Evolutionary conservation across 2,888 invertebrate species (phyloP).

Genomic region (Habrosyne pyritoides): DNA sequence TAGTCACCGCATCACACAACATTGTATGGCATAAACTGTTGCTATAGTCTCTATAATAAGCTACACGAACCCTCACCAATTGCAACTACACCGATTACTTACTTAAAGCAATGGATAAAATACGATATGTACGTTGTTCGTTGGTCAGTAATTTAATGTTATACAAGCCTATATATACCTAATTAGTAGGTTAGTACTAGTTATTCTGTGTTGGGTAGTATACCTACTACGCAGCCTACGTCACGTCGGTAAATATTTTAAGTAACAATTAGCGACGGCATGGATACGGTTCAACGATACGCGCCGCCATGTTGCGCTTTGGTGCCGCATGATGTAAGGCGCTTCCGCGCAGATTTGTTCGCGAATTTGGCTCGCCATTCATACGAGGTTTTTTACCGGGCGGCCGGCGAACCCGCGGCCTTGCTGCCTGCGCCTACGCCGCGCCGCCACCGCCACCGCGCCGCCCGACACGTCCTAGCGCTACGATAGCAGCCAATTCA

Average conservation of each 20-base stretch:
- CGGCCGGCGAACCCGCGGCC: slow-evolving; percentile 75
- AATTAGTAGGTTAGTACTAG: no score
- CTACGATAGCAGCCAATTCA: slow-evolving; percentile 34
- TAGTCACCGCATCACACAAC: no score
- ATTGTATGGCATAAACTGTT: no score
- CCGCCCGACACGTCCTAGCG: slow-evolving; percentile 10
- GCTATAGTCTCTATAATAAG: no score
- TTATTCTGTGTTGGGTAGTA: neutral
- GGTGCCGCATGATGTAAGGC: slow-evolving; percentile 59
- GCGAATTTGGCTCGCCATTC: slow-evolving; percentile 72
- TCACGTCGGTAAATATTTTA: slow-evolving; percentile 16
- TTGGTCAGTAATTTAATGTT: no score
- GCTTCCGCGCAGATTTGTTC: slow-evolving; percentile 59
- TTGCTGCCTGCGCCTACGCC: slow-evolving; percentile 68
- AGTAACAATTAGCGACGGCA: slow-evolving; percentile 29
- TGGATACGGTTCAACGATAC: slow-evolving; percentile 35
- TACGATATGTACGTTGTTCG: no score
- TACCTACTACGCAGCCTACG: neutral
- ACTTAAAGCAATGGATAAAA: no score
- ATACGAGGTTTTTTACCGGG: slow-evolving; percentile 68
- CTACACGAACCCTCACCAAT: no score
- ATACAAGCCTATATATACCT: no score
- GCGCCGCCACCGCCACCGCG: slow-evolving; percentile 31
- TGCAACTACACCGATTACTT: no score
- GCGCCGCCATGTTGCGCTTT: slow-evolving; percentile 42